Base-by-base conservation (phyloP, 1,140 invertebrate genomes). In the Pachypeltis micranthus region DNA sequence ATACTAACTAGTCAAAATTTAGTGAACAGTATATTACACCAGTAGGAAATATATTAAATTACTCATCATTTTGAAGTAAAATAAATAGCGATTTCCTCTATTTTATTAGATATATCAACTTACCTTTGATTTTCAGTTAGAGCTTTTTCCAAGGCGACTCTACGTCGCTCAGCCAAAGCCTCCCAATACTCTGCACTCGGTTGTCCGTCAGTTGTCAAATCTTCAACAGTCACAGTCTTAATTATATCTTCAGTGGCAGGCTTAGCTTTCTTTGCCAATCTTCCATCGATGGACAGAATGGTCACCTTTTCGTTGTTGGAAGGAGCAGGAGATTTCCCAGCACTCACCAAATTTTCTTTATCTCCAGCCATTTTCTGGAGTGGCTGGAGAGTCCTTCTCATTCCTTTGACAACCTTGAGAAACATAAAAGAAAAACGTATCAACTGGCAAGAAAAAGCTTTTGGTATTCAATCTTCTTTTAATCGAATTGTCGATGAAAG, bases 111-210 rank as follows among this genome's bases (percentile, higher is more conserved):
- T 51, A 16, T 39, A 10, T 16, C 7, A 39, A 51, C 4, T 14
- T 51, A 51, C 47, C 47, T 86, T 51, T 51, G 47, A 21, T 51
- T 51, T 72, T 87, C 81, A 61, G 81, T 75, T 44, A 86, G 75
- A 44, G 81, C 77, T 63, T 84, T 80, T 67, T 84, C 75, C n/a
- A 86, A 70, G 14, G 82, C 80, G 74, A 77, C 77, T 70, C 80
- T 74, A 27, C 83, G 76, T 63, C 80, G 82, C 72, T 85, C 84
- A 60, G 84, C 83, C 57, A 85, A 67, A 34, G 79, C 73, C 75
- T 84, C 70, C 84, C 84, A 87, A 70, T 86, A 86, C 65, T 81
- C 80, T 69, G 81, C 79, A 65, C 83, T 84, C 24, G 84, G 80
- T 60, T 78, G 76, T 66, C 63, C 64, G 51, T 60, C 59, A 2